Percentiles rank a stretch among this genome's conserved stretches.
phyloP scores from a whole-genome alignment of 2,113 vertebrate genomes.

The Ptyas mucosa region DNA sequence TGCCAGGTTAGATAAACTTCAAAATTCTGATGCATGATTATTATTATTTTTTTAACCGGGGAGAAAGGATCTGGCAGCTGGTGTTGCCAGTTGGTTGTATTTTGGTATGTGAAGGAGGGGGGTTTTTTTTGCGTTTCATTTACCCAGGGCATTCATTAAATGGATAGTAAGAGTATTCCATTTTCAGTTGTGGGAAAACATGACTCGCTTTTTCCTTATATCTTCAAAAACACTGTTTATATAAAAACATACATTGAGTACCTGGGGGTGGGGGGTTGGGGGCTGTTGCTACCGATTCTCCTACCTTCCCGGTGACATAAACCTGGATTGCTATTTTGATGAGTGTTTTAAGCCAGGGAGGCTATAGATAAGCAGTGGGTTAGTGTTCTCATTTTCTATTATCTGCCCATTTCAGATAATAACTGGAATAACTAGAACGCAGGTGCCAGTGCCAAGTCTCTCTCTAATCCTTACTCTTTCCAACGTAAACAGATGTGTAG shows the following conservation, averaged over 20 bases:
- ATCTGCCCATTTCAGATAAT: background rate
- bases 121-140: fast-evolving
- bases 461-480: background rate
- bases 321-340: background rate
- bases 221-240: background rate
- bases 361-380: background rate
- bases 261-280: no score
- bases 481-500: background rate
- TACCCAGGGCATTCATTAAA: background rate
- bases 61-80: background rate
- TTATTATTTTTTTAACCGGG: background rate
- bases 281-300: background rate
- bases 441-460: background rate
- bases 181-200: background rate
- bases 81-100: background rate
- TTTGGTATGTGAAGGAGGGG: background rate
- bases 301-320: background rate
- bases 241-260: background rate
- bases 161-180: background rate
- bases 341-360: background rate
- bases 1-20: background rate
- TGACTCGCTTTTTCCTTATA: background rate
- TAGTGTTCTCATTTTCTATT: background rate
- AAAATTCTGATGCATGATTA: background rate
- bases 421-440: background rate